These are phyloP conservation scores for Sturnus vulgaris DNA, from an alignment of 2,113 vertebrate genomes.

Conservation along the genomic window DNA sequence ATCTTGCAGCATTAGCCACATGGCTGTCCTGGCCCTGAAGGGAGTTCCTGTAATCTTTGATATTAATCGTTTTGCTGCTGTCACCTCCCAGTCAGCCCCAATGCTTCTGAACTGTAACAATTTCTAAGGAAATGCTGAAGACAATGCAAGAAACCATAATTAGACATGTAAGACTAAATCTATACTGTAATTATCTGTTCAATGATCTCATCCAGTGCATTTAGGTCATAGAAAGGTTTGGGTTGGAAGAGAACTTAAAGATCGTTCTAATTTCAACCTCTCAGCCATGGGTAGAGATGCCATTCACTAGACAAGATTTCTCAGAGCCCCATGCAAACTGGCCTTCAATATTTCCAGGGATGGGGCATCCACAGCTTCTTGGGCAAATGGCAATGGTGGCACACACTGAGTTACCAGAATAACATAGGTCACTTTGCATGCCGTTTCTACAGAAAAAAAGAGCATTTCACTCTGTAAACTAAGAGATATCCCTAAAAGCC, in stretches of 20 bases:
- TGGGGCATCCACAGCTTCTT: background rate
- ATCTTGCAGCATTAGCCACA: background rate
- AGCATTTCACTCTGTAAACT: background rate
- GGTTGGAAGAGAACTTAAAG: background rate
- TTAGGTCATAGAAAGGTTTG: background rate
- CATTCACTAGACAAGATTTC: background rate
- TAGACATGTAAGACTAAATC: background rate
- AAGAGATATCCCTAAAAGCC: background rate
- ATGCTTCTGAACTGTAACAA: background rate
- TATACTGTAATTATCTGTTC: background rate
- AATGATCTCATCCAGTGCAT: background rate
- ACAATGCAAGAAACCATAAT: background rate
- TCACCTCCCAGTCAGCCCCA: background rate
- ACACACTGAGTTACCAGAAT: background rate
- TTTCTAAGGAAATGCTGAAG: background rate
- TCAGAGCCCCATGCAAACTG: background rate
- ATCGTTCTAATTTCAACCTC: background rate
- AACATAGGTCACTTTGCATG: background rate
- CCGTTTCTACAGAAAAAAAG: background rate
- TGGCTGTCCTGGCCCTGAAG: background rate
- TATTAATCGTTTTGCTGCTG: background rate
- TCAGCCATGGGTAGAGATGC: background rate
- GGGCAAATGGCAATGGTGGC: background rate
- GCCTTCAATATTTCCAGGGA: background rate
- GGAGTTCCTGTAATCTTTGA: background rate